These are phyloP conservation scores for Ophion ventricosus DNA, from an alignment of 2,888 invertebrate species.

Conservation along the genomic window DNA sequence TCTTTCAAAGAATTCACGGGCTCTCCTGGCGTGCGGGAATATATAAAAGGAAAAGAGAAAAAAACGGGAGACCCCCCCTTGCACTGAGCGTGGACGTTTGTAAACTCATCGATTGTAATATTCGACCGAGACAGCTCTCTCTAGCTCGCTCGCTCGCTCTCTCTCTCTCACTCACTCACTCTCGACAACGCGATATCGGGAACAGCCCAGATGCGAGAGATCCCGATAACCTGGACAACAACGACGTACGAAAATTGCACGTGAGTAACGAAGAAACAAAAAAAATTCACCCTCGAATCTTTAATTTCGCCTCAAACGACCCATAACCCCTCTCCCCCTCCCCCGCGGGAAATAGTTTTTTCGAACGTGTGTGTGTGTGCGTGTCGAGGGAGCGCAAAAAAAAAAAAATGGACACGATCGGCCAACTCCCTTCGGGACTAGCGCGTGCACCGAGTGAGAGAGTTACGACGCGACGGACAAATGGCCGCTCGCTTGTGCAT, in stretches of 20 bases:
- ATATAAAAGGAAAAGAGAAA: slow-evolving; percentile 9
- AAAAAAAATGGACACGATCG: slow-evolving; percentile 62
- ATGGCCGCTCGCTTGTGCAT: slow-evolving; percentile 54
- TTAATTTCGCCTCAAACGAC: slow-evolving; percentile 16
- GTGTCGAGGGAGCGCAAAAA: slow-evolving; percentile 31
- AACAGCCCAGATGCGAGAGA: slow-evolving; percentile 76
- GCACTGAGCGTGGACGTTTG: slow-evolving; percentile 37
- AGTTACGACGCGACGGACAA: slow-evolving; percentile 41
- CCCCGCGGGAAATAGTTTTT: slow-evolving; percentile 48
- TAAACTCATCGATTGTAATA: slow-evolving; percentile 64
- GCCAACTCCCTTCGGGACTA: slow-evolving; percentile 74
- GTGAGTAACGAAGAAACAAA: slow-evolving; percentile 76
- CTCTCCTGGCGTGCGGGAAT: slow-evolving; percentile 31
- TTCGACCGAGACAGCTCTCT: not conserved
- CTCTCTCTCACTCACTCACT: no score
- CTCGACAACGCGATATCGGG: slow-evolving; percentile 67
- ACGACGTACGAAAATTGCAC: slow-evolving; percentile 75
- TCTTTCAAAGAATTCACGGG: no score
- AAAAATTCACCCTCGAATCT: slow-evolving; percentile 19
- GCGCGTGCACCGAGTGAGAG: slow-evolving; percentile 18
- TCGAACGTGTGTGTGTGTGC: slow-evolving; percentile 18
- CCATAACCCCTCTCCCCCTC: slow-evolving; percentile 51
- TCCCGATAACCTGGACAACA: slow-evolving; percentile 72
- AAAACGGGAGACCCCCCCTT: slow-evolving; percentile 37
- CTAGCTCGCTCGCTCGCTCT: no score